Percentiles rank a stretch among this genome's conserved stretches.
These are phyloP conservation scores for Coilia nasus DNA, from an alignment of 2,797 vertebrate species.

Conservation along the genomic window DNA sequence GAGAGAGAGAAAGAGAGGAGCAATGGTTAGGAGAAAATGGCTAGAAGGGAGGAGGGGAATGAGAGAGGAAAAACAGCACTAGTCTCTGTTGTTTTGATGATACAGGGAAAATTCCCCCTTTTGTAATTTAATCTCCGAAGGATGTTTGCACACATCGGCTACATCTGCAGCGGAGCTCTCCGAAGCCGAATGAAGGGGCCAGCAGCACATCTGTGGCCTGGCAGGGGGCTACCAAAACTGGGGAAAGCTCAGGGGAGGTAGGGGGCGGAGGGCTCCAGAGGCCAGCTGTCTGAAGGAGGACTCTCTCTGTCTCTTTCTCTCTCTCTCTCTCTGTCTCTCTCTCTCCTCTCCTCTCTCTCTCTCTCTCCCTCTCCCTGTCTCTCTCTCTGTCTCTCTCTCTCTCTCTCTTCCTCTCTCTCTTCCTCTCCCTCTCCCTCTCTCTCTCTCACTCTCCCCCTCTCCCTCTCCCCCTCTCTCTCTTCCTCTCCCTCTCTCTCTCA, in stretches of 20 bases:
- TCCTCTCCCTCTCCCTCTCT: too few species aligned
- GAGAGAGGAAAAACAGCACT: background rate
- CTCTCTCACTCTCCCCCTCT: too few species aligned
- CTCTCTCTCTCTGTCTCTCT: background rate
- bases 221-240: background rate
- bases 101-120: conserved; percentile 35
- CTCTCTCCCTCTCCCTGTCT: too few species aligned
- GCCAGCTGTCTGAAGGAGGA: background rate
- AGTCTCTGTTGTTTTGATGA: conserved; percentile 28
- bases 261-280: background rate
- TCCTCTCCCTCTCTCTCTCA: too few species aligned
- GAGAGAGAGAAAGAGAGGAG: background rate
- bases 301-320: background rate
- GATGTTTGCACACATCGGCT: conserved; percentile 36
- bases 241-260: background rate
- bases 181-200: background rate
- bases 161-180: background rate
- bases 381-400: too few species aligned
- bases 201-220: conserved; percentile 12
- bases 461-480: background rate
- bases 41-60: background rate
- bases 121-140: conserved; percentile 46
- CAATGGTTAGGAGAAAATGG: too few species aligned
- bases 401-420: too few species aligned
- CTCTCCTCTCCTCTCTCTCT: too few species aligned